phyloP scores from a whole-genome alignment of 2,113 vertebrate genomes.

The Forbesichthys agassizii region DNA sequence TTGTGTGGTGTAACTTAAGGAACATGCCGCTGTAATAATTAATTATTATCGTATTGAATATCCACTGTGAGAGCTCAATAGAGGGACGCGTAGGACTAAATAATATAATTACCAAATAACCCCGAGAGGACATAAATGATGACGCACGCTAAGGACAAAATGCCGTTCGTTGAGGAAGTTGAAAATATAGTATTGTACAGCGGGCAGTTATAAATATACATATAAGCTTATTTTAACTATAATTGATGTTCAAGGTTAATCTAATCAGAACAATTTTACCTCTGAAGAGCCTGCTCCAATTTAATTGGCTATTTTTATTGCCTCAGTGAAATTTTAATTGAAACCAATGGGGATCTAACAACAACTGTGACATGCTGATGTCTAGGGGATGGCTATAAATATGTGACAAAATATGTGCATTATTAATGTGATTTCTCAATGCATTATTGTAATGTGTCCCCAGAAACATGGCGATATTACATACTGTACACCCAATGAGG shows the following conservation, averaged over 20 bases:
- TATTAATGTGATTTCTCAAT: constrained; percentile 80
- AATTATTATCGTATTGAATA: constrained; percentile 55
- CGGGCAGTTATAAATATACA: constrained; percentile 71
- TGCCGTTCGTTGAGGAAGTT: constrained; percentile 15
- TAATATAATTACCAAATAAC: constrained; percentile 60
- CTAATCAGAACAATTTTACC: constrained; percentile 80
- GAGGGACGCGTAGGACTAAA: constrained; percentile 37
- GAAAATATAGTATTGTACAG: constrained; percentile 33
- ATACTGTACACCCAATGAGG: constrained; percentile 29
- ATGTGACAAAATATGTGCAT: constrained; percentile 81
- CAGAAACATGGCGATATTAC: constrained; percentile 65
- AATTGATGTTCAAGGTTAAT: constrained; percentile 84
- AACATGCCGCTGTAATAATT: constrained; percentile 60
- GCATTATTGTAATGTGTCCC: constrained; percentile 68
- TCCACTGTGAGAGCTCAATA: constrained; percentile 39
- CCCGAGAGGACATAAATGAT: constrained; percentile 47
- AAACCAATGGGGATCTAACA: constrained; percentile 83
- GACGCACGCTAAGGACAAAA: constrained; percentile 45
- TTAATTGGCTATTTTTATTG: constrained; percentile 87
- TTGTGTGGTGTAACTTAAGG: constrained; percentile 51
- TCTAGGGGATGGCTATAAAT: constrained; percentile 83
- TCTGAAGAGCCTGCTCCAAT: constrained; percentile 81
- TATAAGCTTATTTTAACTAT: constrained; percentile 76
- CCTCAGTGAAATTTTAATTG: constrained; percentile 82
- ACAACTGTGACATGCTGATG: constrained; percentile 83